phyloP scores from a whole-genome alignment of 1,140 invertebrate genomes.

The Octopus sinensis region DNA sequence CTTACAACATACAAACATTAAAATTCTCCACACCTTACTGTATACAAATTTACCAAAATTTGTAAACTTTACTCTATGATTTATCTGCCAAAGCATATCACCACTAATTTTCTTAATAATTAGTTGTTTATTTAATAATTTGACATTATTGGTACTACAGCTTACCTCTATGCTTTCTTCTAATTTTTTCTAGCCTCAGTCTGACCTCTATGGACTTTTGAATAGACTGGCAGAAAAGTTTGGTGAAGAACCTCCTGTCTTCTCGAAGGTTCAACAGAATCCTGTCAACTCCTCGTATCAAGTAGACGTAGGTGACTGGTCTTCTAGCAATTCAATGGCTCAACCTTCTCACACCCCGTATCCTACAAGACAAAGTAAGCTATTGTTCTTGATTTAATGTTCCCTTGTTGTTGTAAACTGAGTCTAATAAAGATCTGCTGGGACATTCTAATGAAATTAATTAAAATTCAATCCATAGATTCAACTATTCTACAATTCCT shows the following conservation, averaged over 20 bases:
- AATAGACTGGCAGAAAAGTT: conserved; percentile 90
- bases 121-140: too few relatives aligned
- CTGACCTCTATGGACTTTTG: conserved; percentile 81
- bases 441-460: too few relatives aligned
- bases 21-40: too few relatives aligned
- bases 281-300: conserved; percentile 41
- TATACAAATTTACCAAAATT: too few relatives aligned
- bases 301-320: not conserved
- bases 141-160: too few relatives aligned
- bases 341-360: conserved; percentile 13
- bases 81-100: too few relatives aligned
- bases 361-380: conserved; percentile 20
- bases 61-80: too few relatives aligned
- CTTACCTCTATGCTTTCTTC: not conserved
- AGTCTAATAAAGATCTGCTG: too few relatives aligned
- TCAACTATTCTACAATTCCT: too few relatives aligned
- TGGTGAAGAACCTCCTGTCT: conserved; percentile 93
- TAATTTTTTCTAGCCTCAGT: conserved; percentile 65
- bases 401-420: not conserved
- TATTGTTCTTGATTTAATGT: not conserved
- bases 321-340: not conserved
- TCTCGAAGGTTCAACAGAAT: conserved; percentile 28
- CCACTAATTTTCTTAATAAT: too few relatives aligned
- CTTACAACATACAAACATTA: too few relatives aligned
- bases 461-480: too few relatives aligned